Conservation (phyloP, 2,113 vertebrate species). For the Sarotherodon lohbergeri region DNA sequence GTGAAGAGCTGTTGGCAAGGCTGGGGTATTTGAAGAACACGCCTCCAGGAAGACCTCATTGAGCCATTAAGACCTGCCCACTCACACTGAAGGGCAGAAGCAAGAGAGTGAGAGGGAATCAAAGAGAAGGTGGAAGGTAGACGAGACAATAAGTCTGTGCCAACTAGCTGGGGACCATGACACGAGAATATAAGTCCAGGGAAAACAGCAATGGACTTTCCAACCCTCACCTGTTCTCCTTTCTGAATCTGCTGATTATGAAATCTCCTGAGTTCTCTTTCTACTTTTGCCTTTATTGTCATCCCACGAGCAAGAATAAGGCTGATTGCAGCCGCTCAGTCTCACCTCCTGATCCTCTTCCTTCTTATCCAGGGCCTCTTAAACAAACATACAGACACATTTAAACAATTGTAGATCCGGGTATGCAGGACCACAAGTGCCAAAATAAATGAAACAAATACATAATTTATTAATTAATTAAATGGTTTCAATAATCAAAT, state of each 20-base stretch:
- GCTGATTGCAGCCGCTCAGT: background rate
- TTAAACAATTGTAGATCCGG: background rate
- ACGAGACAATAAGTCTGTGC: background rate
- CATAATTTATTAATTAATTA: background rate
- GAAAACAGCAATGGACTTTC: background rate
- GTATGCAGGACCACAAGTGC: background rate
- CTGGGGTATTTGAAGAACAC: background rate
- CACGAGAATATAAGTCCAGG: background rate
- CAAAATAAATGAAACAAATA: rapidly evolving
- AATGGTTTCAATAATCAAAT: background rate
- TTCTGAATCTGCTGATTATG: background rate
- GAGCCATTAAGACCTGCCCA: background rate
- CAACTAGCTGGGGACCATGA: background rate
- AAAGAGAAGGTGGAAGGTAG: background rate
- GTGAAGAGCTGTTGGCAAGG: background rate
- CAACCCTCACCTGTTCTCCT: background rate
- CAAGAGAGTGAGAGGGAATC: background rate
- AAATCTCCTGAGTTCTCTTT: background rate
- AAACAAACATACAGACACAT: background rate
- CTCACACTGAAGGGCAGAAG: background rate
- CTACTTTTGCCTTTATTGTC: background rate
- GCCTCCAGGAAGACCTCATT: background rate
- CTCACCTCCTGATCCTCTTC: background rate
- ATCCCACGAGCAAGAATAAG: background rate
- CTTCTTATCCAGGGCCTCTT: background rate